phyloP scores from a whole-genome alignment of 2,888 invertebrate species.

The Neuroscelio doddi region DNA sequence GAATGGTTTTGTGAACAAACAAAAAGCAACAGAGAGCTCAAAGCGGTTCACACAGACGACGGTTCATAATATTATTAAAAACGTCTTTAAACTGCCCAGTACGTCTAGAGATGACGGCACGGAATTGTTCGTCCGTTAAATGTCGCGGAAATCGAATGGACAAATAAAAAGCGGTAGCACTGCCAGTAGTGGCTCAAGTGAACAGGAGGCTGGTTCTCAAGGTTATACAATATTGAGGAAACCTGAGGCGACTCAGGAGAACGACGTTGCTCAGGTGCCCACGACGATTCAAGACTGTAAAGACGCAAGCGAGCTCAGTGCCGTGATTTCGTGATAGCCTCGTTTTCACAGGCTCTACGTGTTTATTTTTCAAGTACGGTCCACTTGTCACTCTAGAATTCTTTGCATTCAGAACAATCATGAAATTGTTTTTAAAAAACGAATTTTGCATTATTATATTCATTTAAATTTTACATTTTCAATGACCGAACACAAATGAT shows the following conservation, averaged over 20 bases:
- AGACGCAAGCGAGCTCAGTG: conserved; percentile 55
- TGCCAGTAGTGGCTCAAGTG: conserved; percentile 27
- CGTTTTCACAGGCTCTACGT: conserved; percentile 42
- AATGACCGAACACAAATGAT: too few species aligned
- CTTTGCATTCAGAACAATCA: not conserved
- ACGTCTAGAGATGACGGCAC: conserved; percentile 11
- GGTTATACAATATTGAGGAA: conserved; percentile 65
- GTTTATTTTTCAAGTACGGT: not conserved
- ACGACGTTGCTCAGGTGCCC: conserved; percentile 58
- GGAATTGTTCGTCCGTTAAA: conserved; percentile 15
- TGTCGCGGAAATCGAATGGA: conserved; percentile 33
- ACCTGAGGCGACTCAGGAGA: conserved; percentile 46
- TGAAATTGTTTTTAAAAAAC: too few species aligned
- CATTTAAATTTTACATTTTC: too few species aligned
- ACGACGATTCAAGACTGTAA: conserved; percentile 66
- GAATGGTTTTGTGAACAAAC: conserved; percentile 47
- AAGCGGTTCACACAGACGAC: conserved; percentile 60
- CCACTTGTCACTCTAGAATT: not conserved
- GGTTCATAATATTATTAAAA: conserved; percentile 61
- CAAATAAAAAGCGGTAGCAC: conserved; percentile 44
- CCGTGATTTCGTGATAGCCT: conserved; percentile 66
- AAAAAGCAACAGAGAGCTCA: conserved; percentile 52
- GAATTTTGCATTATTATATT: too few species aligned
- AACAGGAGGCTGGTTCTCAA: conserved; percentile 49
- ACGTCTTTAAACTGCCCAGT: conserved; percentile 55